Conservation (phyloP, 2,797 vertebrate genomes). For the Sebastes diploproa region DNA sequence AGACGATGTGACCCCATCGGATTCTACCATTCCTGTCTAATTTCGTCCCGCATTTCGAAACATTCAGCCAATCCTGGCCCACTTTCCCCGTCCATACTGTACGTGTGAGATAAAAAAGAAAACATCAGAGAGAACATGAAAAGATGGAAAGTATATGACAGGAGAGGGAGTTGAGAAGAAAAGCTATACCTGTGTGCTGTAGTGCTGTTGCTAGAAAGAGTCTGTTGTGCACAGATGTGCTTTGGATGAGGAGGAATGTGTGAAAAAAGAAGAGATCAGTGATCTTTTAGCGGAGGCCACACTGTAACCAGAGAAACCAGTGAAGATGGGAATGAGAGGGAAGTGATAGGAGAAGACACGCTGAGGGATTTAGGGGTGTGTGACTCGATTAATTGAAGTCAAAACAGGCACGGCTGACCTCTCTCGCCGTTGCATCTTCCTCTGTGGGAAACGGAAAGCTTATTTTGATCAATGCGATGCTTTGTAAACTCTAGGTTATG, state of each 20-base stretch:
- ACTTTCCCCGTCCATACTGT: slow-evolving; percentile 45
- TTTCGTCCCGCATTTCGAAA: slow-evolving; percentile 60
- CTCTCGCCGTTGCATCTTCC: background rate
- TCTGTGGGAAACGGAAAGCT: background rate
- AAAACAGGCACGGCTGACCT: slow-evolving; percentile 16
- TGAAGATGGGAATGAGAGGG: background rate
- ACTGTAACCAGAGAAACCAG: slow-evolving; percentile 4
- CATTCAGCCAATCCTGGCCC: slow-evolving; percentile 50
- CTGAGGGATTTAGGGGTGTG: background rate
- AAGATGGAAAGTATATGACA: background rate
- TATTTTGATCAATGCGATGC: slow-evolving; percentile 1
- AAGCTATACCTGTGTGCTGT: background rate
- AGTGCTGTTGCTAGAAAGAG: background rate
- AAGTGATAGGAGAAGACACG: background rate
- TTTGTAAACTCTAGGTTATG: slow-evolving; percentile 10
- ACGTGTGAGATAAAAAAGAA: slow-evolving; percentile 41
- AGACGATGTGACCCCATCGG: slow-evolving; percentile 66
- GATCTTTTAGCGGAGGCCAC: slow-evolving; percentile 1
- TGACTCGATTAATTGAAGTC: slow-evolving; percentile 25
- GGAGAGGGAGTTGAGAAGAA: background rate
- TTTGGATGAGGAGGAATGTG: slow-evolving; percentile 1
- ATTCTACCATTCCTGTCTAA: slow-evolving; percentile 67
- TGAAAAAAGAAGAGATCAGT: slow-evolving; percentile 2
- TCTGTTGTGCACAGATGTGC: background rate
- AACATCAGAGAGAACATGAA: slow-evolving; percentile 34